Base-by-base conservation (phyloP, 2,888 invertebrate genomes). In the Hirtodrosophila duncani region DNA sequence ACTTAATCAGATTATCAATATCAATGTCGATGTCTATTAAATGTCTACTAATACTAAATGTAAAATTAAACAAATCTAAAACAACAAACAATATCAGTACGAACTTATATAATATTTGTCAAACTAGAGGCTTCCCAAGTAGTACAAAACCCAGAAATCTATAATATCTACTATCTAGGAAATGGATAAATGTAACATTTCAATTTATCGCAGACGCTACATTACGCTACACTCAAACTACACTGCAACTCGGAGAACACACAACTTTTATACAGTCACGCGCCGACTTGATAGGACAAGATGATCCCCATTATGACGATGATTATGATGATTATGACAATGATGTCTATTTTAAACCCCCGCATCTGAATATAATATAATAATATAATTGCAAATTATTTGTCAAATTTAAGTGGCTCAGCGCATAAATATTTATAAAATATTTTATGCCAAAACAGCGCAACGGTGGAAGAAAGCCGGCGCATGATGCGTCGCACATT, bases 351-450 rank as follows among this genome's bases (percentile, higher is more conserved):
- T 50, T 58, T 57, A 45, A 24, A 50, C 56, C 38, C 41, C 43
- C 48, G 31, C 24, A 38, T 20, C 43, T 39, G 43, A 60, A 26
- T 46, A 56, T 41, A 43, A 41, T 26, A 24, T 7, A 20, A 41
- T 7, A 36, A 36, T 20, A 48, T 36, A 44, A 31, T 24, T 44
- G 33, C 13, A 67, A 33, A 51, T 39, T 56, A 57, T 69, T 66
- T 78, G 70, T 63, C 50, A 57, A 67, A 65, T 51, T 57, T 41
- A 78, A 79, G 72, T 71, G 82, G 82, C 83, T 83, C 82, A 83
- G 82, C 63, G 79, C 83, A 78, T 71, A 70, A 79, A 75, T 75
- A 82, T 81, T 78, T 34, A n/a, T n/a, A 14, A 63, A 82, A 81
- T 67, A 79, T 81, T 66, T 30, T 59, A 66, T 80, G 81, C 57